These are phyloP conservation scores for Hydrochoerus hydrochaeris DNA, from an alignment of 2,113 vertebrate species.

Conservation along the genomic window DNA sequence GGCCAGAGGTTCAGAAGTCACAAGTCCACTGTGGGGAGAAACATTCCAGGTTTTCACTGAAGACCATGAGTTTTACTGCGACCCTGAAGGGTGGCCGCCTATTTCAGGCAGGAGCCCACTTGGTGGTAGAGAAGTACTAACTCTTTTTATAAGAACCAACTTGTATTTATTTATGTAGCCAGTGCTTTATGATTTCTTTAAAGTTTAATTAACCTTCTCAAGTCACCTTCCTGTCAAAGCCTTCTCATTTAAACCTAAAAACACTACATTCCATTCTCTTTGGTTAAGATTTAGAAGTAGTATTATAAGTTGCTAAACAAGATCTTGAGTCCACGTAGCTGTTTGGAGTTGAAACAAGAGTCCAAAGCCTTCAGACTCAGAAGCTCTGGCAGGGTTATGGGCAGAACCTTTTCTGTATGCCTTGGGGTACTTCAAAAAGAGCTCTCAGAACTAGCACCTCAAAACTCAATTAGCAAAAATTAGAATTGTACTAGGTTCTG, in stretches of 20 bases:
- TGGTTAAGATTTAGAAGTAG: background rate
- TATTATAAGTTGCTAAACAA: slow-evolving; percentile 3
- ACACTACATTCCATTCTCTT: slow-evolving; percentile 54
- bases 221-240: slow-evolving; percentile 50
- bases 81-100: background rate
- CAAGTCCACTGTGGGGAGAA: background rate
- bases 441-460: too few relatives aligned
- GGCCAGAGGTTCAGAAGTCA: slow-evolving; percentile 62
- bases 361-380: background rate
- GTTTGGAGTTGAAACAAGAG: background rate
- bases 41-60: slow-evolving; percentile 41
- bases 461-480: background rate
- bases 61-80: slow-evolving; percentile 40
- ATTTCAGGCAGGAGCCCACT: slow-evolving; percentile 3
- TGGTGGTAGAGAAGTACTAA: slow-evolving; percentile 39
- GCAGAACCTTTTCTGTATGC: too few relatives aligned
- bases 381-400: background rate
- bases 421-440: too few relatives aligned
- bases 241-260: slow-evolving; percentile 22
- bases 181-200: slow-evolving; percentile 60
- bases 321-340: background rate
- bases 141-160: slow-evolving; percentile 53
- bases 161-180: slow-evolving; percentile 54
- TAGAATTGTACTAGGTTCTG: fast-evolving
- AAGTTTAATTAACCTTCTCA: slow-evolving; percentile 52